These are phyloP conservation scores for Pterophyllum scalare DNA, from an alignment of 2,113 vertebrate species.

Conservation along the genomic window DNA sequence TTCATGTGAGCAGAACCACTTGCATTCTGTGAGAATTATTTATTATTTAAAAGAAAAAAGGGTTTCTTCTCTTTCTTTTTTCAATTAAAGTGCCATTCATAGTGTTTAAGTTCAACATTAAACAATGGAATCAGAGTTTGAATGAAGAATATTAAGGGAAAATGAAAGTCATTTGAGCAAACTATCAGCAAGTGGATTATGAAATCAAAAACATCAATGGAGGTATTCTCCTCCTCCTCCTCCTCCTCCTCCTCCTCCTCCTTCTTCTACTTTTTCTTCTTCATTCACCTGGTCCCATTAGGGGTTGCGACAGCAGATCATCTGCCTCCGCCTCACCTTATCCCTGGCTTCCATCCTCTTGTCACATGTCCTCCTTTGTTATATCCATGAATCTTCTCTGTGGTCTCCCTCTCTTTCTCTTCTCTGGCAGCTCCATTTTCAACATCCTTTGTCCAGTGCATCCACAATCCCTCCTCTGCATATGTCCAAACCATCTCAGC, in stretches of 20 bases:
- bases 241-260: not conserved
- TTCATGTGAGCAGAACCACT: no score
- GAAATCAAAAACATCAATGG: not conserved
- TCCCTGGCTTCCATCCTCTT: not conserved
- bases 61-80: not conserved
- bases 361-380: not conserved
- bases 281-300: not conserved
- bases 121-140: not conserved
- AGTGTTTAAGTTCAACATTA: not conserved
- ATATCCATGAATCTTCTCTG: no score
- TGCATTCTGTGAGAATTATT: no score
- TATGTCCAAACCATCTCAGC: not conserved
- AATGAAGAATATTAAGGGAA: not conserved
- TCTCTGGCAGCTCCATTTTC: no score
- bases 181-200: not conserved
- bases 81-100: not conserved
- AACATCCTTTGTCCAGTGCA: no score
- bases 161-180: not conserved
- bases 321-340: not conserved
- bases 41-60: no score
- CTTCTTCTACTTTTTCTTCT: not conserved
- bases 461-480: not conserved
- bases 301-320: not conserved
- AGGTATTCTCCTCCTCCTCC: not conserved
- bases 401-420: no score